These are phyloP conservation scores for Ceyx melanurus DNA, from an alignment of 2,113 vertebrate genomes.

Conservation along the genomic window DNA sequence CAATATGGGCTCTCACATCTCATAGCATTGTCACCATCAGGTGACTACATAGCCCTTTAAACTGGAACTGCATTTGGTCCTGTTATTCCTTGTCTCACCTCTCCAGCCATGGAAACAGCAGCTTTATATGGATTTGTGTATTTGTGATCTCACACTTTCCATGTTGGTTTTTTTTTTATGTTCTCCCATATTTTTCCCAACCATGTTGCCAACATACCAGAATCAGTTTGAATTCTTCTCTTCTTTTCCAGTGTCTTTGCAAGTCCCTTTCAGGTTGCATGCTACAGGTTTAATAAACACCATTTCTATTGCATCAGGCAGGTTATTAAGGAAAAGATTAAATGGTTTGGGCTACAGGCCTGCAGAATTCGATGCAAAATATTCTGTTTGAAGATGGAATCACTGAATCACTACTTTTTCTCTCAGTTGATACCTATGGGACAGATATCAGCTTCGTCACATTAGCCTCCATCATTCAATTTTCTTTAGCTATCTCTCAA, in stretches of 20 bases:
- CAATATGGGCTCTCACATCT: not conserved
- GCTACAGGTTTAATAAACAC: not conserved
- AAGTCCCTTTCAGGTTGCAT: not conserved
- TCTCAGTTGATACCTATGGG: not conserved
- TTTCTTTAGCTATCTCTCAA: not conserved
- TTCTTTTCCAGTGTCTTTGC: not conserved
- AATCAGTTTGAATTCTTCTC: not conserved
- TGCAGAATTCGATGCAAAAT: not conserved
- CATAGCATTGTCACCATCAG: not conserved
- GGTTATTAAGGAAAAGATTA: not conserved
- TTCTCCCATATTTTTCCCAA: not conserved
- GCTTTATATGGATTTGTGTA: not conserved
- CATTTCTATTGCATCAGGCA: not conserved
- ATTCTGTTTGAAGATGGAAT: not conserved
- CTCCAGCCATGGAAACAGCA: not conserved
- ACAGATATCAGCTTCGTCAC: not conserved
- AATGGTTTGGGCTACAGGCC: not conserved
- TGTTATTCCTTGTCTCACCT: not conserved
- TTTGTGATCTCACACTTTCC: not conserved
- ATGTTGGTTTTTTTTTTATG: not conserved
- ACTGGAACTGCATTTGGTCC: not conserved
- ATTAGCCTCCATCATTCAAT: not conserved
- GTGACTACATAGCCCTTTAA: not conserved
- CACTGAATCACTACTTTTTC: not conserved
- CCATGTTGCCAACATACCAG: not conserved